Base-by-base conservation (phyloP, 37 sponge, comb jelly and placozoan species). In the Haliclona indistincta region DNA sequence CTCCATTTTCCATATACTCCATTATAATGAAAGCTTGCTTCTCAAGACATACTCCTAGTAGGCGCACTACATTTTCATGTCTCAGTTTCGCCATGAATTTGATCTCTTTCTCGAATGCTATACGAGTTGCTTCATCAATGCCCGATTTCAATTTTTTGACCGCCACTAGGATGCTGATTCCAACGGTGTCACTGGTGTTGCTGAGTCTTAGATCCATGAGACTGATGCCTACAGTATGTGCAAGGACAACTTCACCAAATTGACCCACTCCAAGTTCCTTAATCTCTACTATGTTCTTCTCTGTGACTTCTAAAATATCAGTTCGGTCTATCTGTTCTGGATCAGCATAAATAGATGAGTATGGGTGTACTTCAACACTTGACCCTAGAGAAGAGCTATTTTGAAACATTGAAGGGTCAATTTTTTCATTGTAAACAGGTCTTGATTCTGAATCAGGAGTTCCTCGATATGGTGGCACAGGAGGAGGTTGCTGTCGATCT, bases 1-100 rank as follows among this genome's bases (percentile, higher is more conserved):
- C 95, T 65, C 91, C 91, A 47, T 86, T 90, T 69, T 94, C 91
- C 92, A 94, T 89, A 73, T 94, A 94, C 76, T 93, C 94, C 82
- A 93, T 93, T 61, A 93, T 71, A 30, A 91, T 86, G 79, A 91
- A 91, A 1, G 74, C 29, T 2, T 36, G 58, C 0, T 39, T 51
- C 74, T 78, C 40, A 15, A 37, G 77, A 60, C 87, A 72, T 11
- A 91, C 72, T 23, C 80, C 92, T 49, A 91, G 81, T 13, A 91
- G 76, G 4, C 64, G 25, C 4, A 91, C 73, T 6, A 91, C 83
- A 60, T 83, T 91, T 32, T 78, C 74, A 56, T 91, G 76, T 32
- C 55, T 69, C 43, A 91, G 72, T 4, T 80, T 74, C 11, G 87
- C 66, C 92, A 91, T 91, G 80, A 91, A 91, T 43, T 86, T 86